Conservation (phyloP, 2,113 vertebrate species). For the Manacus vitellinus region DNA sequence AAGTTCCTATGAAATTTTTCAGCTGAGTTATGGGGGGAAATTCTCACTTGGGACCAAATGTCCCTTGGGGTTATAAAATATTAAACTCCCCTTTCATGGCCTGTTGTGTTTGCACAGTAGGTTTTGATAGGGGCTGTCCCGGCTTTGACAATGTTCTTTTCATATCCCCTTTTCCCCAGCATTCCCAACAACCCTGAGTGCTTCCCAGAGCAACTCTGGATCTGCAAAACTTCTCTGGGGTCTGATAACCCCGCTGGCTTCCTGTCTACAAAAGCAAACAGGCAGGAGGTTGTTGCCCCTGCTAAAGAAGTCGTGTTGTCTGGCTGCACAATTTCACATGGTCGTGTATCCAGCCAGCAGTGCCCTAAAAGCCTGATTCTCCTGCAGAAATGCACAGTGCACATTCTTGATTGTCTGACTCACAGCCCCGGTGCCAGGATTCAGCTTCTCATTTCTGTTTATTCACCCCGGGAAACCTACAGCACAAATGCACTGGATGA, state of each 20-base stretch:
- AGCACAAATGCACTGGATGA: slow-evolving; percentile 28
- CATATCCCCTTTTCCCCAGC: background rate
- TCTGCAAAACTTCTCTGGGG: background rate
- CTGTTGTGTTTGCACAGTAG: background rate
- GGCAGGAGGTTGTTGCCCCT: background rate
- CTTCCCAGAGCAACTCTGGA: background rate
- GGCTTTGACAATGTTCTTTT: background rate
- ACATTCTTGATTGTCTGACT: slow-evolving; percentile 49
- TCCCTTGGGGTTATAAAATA: background rate
- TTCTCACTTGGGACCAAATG: background rate
- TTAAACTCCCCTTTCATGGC: background rate
- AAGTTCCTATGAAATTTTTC: background rate
- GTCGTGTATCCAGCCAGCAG: background rate
- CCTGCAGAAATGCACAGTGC: background rate
- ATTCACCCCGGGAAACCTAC: slow-evolving; percentile 42
- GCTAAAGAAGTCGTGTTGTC: background rate
- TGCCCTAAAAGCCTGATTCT: background rate
- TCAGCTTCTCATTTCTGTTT: slow-evolving; percentile 24
- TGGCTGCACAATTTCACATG: background rate
- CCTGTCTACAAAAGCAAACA: background rate
- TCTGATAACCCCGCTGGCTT: background rate
- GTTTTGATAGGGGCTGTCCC: background rate
- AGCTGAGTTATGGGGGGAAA: background rate
- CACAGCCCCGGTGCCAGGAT: slow-evolving; percentile 8
- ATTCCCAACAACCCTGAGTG: background rate